Base-by-base conservation (phyloP, 2,888 invertebrate species). In the Linyphia triangularis region DNA sequence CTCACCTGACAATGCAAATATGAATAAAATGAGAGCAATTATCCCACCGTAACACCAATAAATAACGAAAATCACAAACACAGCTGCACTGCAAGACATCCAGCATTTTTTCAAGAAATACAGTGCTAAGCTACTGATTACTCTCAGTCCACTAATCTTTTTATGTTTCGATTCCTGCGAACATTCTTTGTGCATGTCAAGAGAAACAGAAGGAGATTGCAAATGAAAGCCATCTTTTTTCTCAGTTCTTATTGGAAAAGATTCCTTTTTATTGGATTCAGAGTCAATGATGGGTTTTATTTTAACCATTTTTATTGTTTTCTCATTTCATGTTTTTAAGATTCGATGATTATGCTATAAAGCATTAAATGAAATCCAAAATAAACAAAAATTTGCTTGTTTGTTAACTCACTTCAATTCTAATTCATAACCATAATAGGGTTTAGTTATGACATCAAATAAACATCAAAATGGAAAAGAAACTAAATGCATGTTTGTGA, bases 41-140 rank as follows among this genome's bases (percentile, higher is more conserved):
- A 89, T 26, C 24, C 89, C 83, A n/a, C 89, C 89, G 59, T 86
- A 89, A 59, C 81, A 86, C 89, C 89, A 89, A 79, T 89, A 86
- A 40, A 89, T 89, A 16, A 89, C 85, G 72, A 89, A 89, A 24
- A 89, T 83, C 1, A 89, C 78, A 70, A 89, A 86, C 10, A 86
- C 78, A 9, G 89, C 82, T n/a, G 86, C 86, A 33, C 89, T 83
- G 59, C 89, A 89, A 6, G 63, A 65, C 83, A 89, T 83, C 89
- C 86, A 89, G 30, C 89, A 89, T 73, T 89, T 89, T 67, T 86
- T 89, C 19, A 89, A 19, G 26, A 86, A 83, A 70, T 82, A 89
- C 19, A 89, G n/a, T 6, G 63, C 89, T 10, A 89, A 37, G 22
- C 67, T 77, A 37, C 43, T 57, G 24, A 89, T 67, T 4, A 88